Evolutionary conservation across 2,797 vertebrate genomes (phyloP).

Genomic region (Geotrypetes seraphini): DNA sequence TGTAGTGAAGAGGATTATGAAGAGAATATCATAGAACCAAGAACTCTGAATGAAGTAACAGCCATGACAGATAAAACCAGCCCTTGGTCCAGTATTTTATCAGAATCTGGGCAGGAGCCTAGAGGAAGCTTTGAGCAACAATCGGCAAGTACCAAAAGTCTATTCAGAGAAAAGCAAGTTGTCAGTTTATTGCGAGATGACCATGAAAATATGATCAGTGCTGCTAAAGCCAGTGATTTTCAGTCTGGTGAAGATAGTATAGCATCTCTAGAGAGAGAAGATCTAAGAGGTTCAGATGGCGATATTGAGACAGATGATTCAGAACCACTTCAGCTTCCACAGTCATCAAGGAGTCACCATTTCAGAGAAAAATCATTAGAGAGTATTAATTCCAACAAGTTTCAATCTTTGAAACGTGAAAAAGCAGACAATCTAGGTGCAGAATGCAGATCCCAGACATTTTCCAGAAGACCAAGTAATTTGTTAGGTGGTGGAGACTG

Average conservation of each 20-base stretch:
- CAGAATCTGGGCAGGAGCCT: slow-evolving; percentile 54
- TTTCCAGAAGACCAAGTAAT: neutral
- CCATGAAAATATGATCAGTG: accelerated
- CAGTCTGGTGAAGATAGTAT: accelerated
- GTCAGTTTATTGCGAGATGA: neutral
- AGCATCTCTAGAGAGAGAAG: neutral
- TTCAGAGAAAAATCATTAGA: accelerated
- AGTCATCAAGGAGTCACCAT: neutral
- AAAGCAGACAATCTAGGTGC: accelerated
- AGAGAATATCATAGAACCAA: slow-evolving; percentile 73
- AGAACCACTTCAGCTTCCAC: neutral
- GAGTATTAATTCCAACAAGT: accelerated
- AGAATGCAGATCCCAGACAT: accelerated
- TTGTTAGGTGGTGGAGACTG: accelerated
- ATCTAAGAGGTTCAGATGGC: neutral
- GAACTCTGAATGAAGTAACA: slow-evolving; percentile 78
- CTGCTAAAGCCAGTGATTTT: accelerated
- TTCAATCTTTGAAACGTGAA: accelerated
- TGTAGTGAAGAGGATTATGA: slow-evolving; percentile 72
- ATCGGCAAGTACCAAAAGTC: neutral
- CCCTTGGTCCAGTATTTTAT: slow-evolving; percentile 84
- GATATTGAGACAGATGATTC: accelerated
- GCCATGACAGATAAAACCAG: slow-evolving; percentile 79
- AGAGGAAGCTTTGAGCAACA: slow-evolving; percentile 15
- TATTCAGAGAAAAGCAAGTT: neutral